These are phyloP conservation scores for Notolepis coatsorum DNA, from an alignment of 2,797 vertebrate genomes.

Conservation along the genomic window DNA sequence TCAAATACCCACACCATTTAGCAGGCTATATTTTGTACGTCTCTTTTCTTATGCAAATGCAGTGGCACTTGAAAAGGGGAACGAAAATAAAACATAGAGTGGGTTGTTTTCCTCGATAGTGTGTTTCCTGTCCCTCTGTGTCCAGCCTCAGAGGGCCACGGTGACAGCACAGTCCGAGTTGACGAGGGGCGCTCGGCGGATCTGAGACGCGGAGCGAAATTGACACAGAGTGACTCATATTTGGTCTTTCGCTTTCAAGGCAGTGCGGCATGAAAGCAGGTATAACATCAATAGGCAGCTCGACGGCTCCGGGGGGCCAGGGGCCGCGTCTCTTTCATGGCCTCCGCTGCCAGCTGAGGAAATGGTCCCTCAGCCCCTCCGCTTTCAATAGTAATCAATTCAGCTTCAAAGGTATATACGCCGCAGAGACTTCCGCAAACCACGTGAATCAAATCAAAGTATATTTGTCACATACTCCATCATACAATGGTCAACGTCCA, in stretches of 20 bases:
- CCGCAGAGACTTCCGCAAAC: slow-evolving; percentile 43
- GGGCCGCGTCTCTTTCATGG: slow-evolving; percentile 67
- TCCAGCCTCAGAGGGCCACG: slow-evolving; percentile 23
- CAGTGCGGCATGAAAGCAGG: slow-evolving; percentile 73
- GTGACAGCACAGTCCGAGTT: slow-evolving; percentile 36
- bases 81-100: slow-evolving; percentile 16
- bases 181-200: slow-evolving; percentile 41
- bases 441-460: too few relatives aligned
- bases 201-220: slow-evolving; percentile 61
- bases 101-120: slow-evolving; percentile 26
- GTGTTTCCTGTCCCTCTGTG: slow-evolving; percentile 21
- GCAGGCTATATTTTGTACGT: slow-evolving; percentile 16
- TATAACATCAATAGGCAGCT: slow-evolving; percentile 71
- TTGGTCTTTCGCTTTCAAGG: slow-evolving; percentile 73
- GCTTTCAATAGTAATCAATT: slow-evolving; percentile 79
- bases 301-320: slow-evolving; percentile 59
- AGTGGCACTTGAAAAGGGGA: neutral
- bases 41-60: slow-evolving; percentile 53
- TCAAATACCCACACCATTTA: slow-evolving; percentile 44
- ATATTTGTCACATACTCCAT: too few relatives aligned
- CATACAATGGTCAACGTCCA: too few relatives aligned
- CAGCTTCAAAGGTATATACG: slow-evolving; percentile 60
- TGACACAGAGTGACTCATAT: slow-evolving; percentile 72
- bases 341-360: slow-evolving; percentile 56
- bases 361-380: slow-evolving; percentile 50